phyloP scores from a whole-genome alignment of 2,113 vertebrate genomes.

The Hyperopisus bebe region DNA sequence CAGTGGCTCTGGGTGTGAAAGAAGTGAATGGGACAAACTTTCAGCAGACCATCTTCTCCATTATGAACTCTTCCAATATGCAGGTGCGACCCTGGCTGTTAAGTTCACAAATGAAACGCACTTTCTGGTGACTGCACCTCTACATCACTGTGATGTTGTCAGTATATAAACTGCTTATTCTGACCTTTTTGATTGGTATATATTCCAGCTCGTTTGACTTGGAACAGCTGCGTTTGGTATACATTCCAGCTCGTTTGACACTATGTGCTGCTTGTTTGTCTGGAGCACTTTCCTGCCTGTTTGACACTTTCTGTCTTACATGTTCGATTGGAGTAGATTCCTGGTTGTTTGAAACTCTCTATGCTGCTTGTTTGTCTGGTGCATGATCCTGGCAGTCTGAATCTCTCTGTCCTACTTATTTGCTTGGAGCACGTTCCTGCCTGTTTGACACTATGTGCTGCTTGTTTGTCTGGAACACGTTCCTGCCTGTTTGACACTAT shows the following conservation, averaged over 20 bases:
- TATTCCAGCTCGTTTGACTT: neutral
- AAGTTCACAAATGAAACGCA: neutral
- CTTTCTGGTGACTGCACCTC: neutral
- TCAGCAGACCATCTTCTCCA: constrained; percentile 64
- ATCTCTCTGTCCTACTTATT: neutral
- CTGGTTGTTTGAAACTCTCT: neutral
- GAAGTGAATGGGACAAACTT: constrained; percentile 65
- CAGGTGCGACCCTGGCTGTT: constrained; percentile 58
- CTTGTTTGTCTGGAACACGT: neutral
- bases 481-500: no score
- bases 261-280: neutral
- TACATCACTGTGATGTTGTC: neutral
- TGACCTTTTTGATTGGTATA: neutral
- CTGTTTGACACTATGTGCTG: neutral
- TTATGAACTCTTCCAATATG: constrained; percentile 62
- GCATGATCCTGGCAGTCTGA: no score
- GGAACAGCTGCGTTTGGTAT: no score
- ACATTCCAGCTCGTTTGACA: no score
- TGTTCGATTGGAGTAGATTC: neutral
- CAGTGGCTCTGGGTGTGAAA: constrained; percentile 75
- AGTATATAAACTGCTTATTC: neutral
- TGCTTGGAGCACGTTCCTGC: neutral
- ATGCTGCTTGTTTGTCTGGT: neutral
- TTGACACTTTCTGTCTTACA: neutral
- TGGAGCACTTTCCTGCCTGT: neutral